These are phyloP conservation scores for Amblyraja radiata DNA, from an alignment of 2,797 vertebrate genomes.

Conservation along the genomic window DNA sequence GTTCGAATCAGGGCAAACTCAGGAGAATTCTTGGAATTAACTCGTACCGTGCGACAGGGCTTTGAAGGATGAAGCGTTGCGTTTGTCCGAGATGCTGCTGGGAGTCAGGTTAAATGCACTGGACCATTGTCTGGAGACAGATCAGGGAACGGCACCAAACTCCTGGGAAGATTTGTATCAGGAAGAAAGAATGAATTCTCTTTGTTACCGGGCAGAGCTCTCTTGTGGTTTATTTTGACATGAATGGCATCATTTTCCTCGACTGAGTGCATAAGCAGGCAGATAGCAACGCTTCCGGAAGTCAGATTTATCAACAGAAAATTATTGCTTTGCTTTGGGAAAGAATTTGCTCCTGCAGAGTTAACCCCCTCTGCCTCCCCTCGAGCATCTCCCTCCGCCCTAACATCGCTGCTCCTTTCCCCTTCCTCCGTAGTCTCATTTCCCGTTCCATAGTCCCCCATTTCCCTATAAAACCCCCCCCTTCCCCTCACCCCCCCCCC, in stretches of 20 bases:
- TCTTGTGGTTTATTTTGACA: background rate
- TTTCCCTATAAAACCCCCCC: no score
- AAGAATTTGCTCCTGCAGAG: no score
- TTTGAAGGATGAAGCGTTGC: no score
- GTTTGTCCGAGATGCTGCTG: background rate
- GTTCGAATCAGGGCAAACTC: no score
- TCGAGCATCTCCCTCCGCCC: no score
- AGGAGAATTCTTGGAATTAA: no score
- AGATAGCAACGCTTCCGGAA: background rate
- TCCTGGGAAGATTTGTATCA: background rate
- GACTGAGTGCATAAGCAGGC: background rate
- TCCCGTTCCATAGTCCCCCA: no score
- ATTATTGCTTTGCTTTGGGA: background rate
- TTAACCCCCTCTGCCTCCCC: no score
- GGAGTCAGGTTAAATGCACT: background rate
- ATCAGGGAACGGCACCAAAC: background rate
- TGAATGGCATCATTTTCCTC: conserved; percentile 3
- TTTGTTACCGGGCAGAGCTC: background rate
- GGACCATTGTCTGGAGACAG: background rate
- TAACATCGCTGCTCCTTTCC: no score
- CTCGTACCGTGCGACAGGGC: no score
- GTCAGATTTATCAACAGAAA: background rate
- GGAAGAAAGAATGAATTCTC: conserved; percentile 1
- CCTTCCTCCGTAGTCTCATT: no score
- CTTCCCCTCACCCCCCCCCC: no score